A percentile compares a stretch with the other conserved stretches of the same genome.
phyloP scores from a whole-genome alignment of 2,113 vertebrate species.

The Scalopus aquaticus region DNA sequence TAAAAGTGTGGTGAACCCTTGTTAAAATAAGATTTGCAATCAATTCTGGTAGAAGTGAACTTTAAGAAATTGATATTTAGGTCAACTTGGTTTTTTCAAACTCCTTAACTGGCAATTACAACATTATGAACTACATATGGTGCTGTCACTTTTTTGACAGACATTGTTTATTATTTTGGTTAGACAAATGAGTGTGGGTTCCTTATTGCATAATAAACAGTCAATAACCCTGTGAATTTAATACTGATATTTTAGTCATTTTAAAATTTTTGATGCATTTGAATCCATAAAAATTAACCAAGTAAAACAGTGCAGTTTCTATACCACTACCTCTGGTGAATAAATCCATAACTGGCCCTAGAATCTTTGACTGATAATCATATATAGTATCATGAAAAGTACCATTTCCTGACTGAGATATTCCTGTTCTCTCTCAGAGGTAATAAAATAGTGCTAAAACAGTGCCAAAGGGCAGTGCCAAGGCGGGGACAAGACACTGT shows the following conservation, averaged over 20 bases:
- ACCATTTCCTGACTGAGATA: neutral
- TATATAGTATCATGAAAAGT: neutral
- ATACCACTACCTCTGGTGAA: neutral
- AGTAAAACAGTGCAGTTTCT: constrained; percentile 15
- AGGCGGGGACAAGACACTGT: too few species aligned
- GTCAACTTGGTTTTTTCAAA: neutral
- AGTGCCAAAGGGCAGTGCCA: too few species aligned
- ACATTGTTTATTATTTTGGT: constrained; percentile 64
- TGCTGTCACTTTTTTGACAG: constrained; percentile 44
- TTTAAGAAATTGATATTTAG: constrained; percentile 50
- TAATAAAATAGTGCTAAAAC: neutral
- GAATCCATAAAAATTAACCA: constrained; percentile 49
- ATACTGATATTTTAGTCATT: neutral
- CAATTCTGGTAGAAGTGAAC: constrained; percentile 21
- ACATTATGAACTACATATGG: constrained; percentile 23
- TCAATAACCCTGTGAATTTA: neutral
- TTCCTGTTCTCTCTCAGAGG: neutral
- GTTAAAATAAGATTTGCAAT: constrained; percentile 52
- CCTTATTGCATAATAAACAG: constrained; percentile 47
- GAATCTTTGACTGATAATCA: neutral
- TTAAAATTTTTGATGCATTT: neutral
- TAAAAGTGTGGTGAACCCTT: constrained; percentile 25
- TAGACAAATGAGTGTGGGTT: constrained; percentile 21
- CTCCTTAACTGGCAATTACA: neutral
- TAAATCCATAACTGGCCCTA: neutral